These are phyloP conservation scores for Psilopogon haemacephalus DNA, from an alignment of 2,113 vertebrate species.

Conservation along the genomic window DNA sequence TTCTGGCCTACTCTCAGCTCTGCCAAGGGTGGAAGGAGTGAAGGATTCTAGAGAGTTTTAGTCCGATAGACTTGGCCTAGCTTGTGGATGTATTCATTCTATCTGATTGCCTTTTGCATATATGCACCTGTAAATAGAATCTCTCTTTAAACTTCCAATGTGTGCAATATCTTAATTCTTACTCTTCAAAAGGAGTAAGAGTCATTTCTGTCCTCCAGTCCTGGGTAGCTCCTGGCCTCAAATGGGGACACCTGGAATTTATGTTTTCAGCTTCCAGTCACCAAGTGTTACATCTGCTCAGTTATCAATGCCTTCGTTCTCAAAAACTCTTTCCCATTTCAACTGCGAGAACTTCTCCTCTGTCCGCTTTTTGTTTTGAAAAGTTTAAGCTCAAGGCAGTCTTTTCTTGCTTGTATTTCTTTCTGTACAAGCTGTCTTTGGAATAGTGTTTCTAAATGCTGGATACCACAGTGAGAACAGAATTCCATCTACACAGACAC, in stretches of 20 bases:
- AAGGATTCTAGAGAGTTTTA: too few relatives aligned
- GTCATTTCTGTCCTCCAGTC: too few relatives aligned
- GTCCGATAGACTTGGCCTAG: too few relatives aligned
- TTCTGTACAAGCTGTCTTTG: conserved; percentile 27
- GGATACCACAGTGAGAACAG: conserved; percentile 20
- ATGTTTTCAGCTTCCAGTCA: background rate
- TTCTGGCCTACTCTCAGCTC: too few relatives aligned
- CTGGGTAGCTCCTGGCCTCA: too few relatives aligned
- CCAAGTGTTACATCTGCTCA: background rate
- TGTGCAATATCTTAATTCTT: too few relatives aligned
- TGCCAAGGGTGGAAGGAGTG: too few relatives aligned
- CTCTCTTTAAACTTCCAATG: too few relatives aligned
- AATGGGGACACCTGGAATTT: background rate
- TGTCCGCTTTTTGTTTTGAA: conserved; percentile 1
- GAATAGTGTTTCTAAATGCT: background rate
- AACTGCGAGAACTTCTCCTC: background rate
- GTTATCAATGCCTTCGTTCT: background rate
- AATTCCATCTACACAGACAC: background rate
- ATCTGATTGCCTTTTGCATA: too few relatives aligned
- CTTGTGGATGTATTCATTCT: too few relatives aligned
- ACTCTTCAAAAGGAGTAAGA: too few relatives aligned
- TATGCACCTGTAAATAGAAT: too few relatives aligned
- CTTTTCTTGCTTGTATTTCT: background rate
- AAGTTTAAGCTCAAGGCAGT: background rate
- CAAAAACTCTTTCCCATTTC: background rate